Evolutionary conservation across 2,797 vertebrate genomes (phyloP), one percentile per base, ranked within the genome.

Genomic region (Emys orbicularis): DNA sequence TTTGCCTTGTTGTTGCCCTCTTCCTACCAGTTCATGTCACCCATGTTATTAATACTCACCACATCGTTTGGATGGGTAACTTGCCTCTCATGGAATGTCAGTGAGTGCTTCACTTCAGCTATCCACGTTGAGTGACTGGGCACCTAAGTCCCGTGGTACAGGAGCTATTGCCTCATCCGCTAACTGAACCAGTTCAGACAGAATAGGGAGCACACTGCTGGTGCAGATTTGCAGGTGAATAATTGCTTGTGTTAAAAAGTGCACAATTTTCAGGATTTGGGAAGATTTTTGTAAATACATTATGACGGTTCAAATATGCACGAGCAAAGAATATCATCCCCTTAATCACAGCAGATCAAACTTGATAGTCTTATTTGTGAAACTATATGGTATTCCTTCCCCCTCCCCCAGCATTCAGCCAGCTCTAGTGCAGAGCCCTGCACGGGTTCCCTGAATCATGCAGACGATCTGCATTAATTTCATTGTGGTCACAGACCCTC

Each of bases 41-140:
- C 72, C 25, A 76, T 47, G 21, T 21, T 92, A 61, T 29, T 72
- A 79, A 53, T n/a, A n/a, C 4, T 85, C 9, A 21, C 15, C 31
- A 19, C 83, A 4, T 47, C 16, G 23, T 52, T 6, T 56, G 5
- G n/a, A 54, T 83, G 61, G n/a, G 27, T 80, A 0, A 44, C 13
- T 76, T 88, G 34, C 18, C 37, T 50, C 68, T 16, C 4, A 2
- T 56, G 12, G 16, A 12, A 12, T 31, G 3, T 76, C 52, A 74
- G 2, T 0, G 0, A 49, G 27, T 5, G 15, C 6, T 80, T 90
- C 5, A 2, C 34, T 41, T 80, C 83, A 52, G n/a, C 12, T 11
- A 12, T 74, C 23, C 72, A 41, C 3, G 4, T 13, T 74, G 41
- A 6, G 72, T 74, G 37, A 74, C 37, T 44, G 72, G 21, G 44